phyloP scores from a whole-genome alignment of 2,113 vertebrate genomes.

The Apteryx owenii region DNA sequence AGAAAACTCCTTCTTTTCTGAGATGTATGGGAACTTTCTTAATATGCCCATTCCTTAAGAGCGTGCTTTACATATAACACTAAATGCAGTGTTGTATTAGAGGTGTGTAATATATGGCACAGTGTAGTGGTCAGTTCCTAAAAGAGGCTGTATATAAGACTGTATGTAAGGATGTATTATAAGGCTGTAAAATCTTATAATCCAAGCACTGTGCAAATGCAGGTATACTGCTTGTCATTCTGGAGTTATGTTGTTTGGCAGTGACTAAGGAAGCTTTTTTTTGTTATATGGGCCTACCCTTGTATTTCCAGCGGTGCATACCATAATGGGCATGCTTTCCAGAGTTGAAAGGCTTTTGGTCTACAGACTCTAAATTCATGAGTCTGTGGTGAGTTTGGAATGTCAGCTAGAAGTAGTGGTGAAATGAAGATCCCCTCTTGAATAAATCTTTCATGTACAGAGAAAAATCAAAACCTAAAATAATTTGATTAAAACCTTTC shows the following conservation, averaged over 20 bases:
- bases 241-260: background rate
- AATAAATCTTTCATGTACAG: background rate
- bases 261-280: background rate
- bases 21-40: background rate
- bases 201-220: background rate
- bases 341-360: background rate
- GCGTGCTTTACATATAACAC: background rate
- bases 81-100: background rate
- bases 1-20: background rate
- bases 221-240: background rate
- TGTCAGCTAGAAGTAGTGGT: rapidly evolving
- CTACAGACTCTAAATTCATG: background rate
- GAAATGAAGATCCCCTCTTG: background rate
- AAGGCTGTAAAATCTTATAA: background rate
- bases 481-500: background rate
- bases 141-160: background rate
- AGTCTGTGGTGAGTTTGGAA: background rate
- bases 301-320: background rate
- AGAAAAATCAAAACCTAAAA: background rate
- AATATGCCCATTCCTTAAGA: background rate
- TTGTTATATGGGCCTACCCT: background rate
- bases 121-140: background rate
- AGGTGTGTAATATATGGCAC: background rate
- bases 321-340: background rate
- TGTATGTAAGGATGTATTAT: background rate